Base-by-base conservation (phyloP, 2,113 vertebrate species). In the Mugil cephalus region DNA sequence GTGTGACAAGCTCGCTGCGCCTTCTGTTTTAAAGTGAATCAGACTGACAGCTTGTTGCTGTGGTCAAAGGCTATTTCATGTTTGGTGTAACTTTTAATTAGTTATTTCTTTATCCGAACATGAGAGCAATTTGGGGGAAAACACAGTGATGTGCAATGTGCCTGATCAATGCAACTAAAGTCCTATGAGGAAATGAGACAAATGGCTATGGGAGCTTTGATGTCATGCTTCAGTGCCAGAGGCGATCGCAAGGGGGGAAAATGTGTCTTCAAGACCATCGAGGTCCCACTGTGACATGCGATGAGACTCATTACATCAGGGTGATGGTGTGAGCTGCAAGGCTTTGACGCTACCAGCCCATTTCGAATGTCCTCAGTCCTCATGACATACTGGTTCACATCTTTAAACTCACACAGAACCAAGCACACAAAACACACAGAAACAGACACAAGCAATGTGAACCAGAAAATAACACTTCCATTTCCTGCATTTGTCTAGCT, bases 291-390 rank as follows among this genome's bases (percentile, higher is more conserved):
- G 74, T 65, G 71, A 73, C 70, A 43, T 65, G 45, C 64, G 48
- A 80, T 76, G 61, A 62, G 12, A n/a, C 59, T 86, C 66, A 82
- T 85, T 78, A 45, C 36, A 46, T 68, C 11, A 70, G 69, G 53
- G 14, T 55, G 35, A 60, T 11, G 18, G 47, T 61, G 48, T 74
- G 43, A 76, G 64, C 79, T 47, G 50, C 21, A 64, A 56, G 53
- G 53, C 60, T 74, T 40, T 61, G 47, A 55, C 47, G 13, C 48
- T 7, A 43, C 21, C 58, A 67, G 48, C 53, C 19, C 9, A 52
- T 42, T 47, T 79, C 19, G 73, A 62, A 66, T 24, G 45, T 67
- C 67, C 60, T 64, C 50, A 74, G 11, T 55, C 34, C 13, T 46
- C 17, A 59, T 54, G 40, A 21, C 51, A 67, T 1, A 18, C 39